Evolutionary conservation across 2,797 vertebrate genomes (phyloP), one percentile per base, ranked within the genome.

Genomic region (Rhinogobio ventralis): DNA sequence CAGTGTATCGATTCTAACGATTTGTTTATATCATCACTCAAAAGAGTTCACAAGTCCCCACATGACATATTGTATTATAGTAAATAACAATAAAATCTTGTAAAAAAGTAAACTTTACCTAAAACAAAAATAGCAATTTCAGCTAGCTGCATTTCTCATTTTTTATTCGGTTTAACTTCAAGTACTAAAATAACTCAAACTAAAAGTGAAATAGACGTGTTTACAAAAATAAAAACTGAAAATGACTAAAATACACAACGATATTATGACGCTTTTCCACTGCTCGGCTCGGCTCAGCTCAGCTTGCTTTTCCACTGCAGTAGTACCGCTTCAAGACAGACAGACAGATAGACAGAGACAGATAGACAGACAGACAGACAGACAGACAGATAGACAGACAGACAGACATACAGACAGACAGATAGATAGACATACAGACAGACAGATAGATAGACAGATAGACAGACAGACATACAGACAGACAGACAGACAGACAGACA

Each of bases 21-120:
- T 74, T 53, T 74, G 19, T 33, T 53, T 53, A 46, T 10, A 23
- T 74, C 49, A 74, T 75, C 49, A 55, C 30, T 36, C 73, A n/a
- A 39, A 75, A 23, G 14, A 14, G 0, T 74, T 53, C 28, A 74
- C 28, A 30, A 5, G 28, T 33, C 3, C 66, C 2, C 30, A 68
- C 33, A 39, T 39, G 69, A 28, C 15, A 73, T 19, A n/a, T 4
- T 71, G 17, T 25, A 28, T 62, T 62, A n/a, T 2, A 11, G 9
- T 33, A 36, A 49, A 13, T 20, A 13, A 30, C 17, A 11, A 73
- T 8, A n/a, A 45, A 17, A 46, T 39, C 36, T 42, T 42, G 39
- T 10, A 73, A 73, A 30, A 30, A 49, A 20, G 30, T 11, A 49
- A 49, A 46, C 45, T 4, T 5, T 25, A 15, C 25, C n/a, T 25